A percentile compares a stretch with the other conserved stretches of the same genome.
These are phyloP conservation scores for Hemibagrus guttatus DNA, from an alignment of 2,797 vertebrate species.

Conservation along the genomic window DNA sequence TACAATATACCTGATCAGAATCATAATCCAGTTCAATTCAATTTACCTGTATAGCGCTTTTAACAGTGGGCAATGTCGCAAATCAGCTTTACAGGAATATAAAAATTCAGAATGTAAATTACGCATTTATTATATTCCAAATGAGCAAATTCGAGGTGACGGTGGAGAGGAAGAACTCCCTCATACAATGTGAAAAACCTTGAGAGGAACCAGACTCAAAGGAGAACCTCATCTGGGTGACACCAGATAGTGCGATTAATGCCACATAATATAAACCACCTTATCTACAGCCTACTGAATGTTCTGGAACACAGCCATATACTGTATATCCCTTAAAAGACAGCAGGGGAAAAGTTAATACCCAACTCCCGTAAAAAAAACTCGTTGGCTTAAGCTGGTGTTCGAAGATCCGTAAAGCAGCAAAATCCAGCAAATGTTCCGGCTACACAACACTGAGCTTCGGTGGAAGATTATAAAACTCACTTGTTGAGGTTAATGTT, in stretches of 20 bases:
- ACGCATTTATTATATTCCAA: too few species aligned
- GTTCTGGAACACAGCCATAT: not conserved
- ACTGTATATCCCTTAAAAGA: not conserved
- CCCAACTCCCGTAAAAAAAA: not conserved
- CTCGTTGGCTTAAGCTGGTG: not conserved
- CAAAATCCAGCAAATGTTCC: not conserved
- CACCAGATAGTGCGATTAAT: too few species aligned
- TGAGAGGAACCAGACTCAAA: too few species aligned
- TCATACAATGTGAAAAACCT: too few species aligned
- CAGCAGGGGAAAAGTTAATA: not conserved
- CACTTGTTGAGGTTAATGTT: too few species aligned
- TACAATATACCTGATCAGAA: not conserved
- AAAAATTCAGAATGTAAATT: too few species aligned
- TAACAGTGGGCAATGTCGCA: too few species aligned
- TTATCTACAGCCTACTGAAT: not conserved
- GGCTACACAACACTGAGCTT: not conserved
- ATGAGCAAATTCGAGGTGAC: too few species aligned
- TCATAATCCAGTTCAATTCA: not conserved
- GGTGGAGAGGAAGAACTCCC: too few species aligned
- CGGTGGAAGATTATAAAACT: not conserved
- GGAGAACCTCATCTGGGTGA: too few species aligned
- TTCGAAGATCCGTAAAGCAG: not conserved
- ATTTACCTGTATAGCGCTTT: too few species aligned
- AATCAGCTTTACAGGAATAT: too few species aligned
- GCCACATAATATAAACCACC: not conserved